Conservation (phyloP, 2,888 invertebrate species). For the Heliconius charithonia region DNA sequence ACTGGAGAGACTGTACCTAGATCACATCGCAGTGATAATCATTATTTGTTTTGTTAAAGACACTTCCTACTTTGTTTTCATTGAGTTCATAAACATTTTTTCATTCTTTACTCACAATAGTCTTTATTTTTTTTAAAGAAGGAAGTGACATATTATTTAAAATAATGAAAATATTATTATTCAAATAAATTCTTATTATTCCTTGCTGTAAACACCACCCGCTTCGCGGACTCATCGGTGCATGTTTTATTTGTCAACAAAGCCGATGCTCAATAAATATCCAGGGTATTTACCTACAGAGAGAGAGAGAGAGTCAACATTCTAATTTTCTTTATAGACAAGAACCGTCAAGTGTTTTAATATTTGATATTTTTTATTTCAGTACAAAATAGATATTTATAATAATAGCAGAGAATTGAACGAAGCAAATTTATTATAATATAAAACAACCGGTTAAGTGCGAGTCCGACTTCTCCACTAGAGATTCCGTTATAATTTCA, state of each 20-base stretch:
- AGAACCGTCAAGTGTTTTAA: neutral
- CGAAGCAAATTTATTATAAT: no score
- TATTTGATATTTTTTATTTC: neutral
- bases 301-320: neutral
- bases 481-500: no score
- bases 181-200: neutral
- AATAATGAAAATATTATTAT: neutral
- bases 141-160: neutral
- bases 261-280: constrained; percentile 2
- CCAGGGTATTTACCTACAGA: neutral
- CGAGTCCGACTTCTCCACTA: no score
- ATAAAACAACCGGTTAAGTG: no score
- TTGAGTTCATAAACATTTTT: neutral
- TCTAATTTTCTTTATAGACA: neutral
- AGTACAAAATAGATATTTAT: neutral
- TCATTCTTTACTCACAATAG: neutral
- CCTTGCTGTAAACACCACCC: neutral
- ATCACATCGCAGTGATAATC: neutral
- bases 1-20: neutral
- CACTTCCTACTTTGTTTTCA: neutral
- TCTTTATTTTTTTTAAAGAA: neutral
- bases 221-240: neutral
- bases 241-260: neutral
- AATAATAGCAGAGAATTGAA: neutral
- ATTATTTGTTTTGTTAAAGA: neutral